Evolutionary conservation across 2,888 invertebrate genomes (phyloP), one percentile per base, ranked within the genome.

Genomic region (Alviniconcha strummeri): DNA sequence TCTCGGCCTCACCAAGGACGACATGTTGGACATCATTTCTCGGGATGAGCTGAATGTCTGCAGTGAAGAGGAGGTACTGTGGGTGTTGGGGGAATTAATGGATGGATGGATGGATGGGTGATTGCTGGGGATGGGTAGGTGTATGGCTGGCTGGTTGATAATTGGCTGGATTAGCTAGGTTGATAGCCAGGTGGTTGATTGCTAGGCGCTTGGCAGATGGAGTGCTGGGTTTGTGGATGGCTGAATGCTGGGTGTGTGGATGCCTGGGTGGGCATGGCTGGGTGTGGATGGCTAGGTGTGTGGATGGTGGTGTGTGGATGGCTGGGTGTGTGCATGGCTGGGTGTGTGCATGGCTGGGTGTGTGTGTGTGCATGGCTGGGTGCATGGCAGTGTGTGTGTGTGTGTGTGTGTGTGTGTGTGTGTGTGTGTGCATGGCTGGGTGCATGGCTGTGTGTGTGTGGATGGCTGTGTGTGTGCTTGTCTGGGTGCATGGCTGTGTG

Each of bases 11-110:
- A 93, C 95, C 57, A 94, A 95, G 56, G 92, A 94, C 4, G 96
- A 97, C 86, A 94, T 97, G 4, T 94, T 95, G 86, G 96, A 96
- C 82, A 95, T 97, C 82, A 94, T 97, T 80, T 95, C 95, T 54
- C 95, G 96, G 84, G 97, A 97, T 94, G 96, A 97, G 91, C 94
- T 97, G 2, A 96, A 96, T 93, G 96, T 97, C 3, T 95, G 95
- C 85, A 95, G 95, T 69, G 97, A 97, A 92, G 97, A 97, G 92
- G 96, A 96, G 94, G 95, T 95, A 86, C 19, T 7, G 13, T 15
- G 36, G 7, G 15, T 54, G 55, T 54, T 15, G 4, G 17, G 69
- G 15, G 69, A 15, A n/a, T 69, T 1, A 6, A 15, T 64, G 64
- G 11, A 15, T 64, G 64, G 9, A 15, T 64, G 64, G 11, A 64